Conservation (phyloP, 2,797 vertebrate species). For the Platyrinchus mystaceus region DNA sequence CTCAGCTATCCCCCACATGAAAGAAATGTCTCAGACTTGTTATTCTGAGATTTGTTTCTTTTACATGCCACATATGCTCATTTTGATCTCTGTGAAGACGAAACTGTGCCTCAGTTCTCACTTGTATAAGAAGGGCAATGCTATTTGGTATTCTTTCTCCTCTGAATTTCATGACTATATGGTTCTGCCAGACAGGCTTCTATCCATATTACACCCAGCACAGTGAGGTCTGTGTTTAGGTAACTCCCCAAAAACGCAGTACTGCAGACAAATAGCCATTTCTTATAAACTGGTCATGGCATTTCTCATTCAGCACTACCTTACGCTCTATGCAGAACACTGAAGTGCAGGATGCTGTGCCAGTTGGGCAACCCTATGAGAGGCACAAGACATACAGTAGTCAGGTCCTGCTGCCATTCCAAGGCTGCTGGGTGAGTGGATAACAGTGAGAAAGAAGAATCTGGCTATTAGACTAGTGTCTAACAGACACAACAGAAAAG, state of each 20-base stretch:
- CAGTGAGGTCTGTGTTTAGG: background rate
- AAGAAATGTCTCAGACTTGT: background rate
- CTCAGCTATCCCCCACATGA: background rate
- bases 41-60: background rate
- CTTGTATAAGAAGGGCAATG: background rate
- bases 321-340: background rate
- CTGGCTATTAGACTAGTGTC: background rate
- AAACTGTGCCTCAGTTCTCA: background rate
- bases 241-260: background rate
- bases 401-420: background rate
- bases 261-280: background rate
- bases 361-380: rapidly evolving
- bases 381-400: background rate
- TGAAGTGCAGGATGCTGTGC: background rate
- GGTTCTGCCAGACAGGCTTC: background rate
- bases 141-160: background rate
- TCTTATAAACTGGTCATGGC: background rate
- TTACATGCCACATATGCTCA: background rate
- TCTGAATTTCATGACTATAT: background rate
- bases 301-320: background rate
- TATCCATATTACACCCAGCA: background rate
- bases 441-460: background rate
- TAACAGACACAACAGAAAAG: background rate
- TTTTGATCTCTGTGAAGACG: background rate
- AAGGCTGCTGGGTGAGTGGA: background rate